Base-by-base conservation (phyloP, 2,797 vertebrate genomes). In the Heliangelus exortis region DNA sequence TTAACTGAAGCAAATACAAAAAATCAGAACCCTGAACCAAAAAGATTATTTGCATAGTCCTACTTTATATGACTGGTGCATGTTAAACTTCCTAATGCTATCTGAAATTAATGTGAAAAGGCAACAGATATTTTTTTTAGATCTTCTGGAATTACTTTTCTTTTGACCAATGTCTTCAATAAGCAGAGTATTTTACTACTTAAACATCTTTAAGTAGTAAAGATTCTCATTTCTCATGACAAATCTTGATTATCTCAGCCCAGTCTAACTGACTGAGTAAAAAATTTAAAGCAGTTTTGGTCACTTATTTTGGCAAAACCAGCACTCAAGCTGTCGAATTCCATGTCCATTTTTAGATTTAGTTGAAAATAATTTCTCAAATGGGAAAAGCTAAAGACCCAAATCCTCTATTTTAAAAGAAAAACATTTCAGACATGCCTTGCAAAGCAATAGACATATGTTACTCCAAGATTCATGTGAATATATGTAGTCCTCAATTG, bases 71-170 rank as follows among this genome's bases (percentile, higher is more conserved):
- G 25, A 66, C 6, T 36, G 6, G 4, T 54, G 5, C 5, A 15
- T 21, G 1, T 51, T 45, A 51, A 81, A 48, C 17, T 41, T 41
- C 45, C 16, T 65, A 43, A 22, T 8, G 54, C 55, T 23, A 18
- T 6, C 6, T 62, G 67, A 83, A 92, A 74, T 2, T 34, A 43
- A 31, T 20, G 3, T 9, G 34, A 62, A 77, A 71, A 33, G 2
- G 13, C 4, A 59, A 1, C 4, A 41, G 57, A 11, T 16, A 0
- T 17, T 47, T 77, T 73, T 36, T 28, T 55, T 25, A 36, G 12
- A n/a, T 1, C 2, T n/a, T 2, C 3, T 50, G 7, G 36, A 67
- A 74, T 9, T 48, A 73, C 2, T 2, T 3, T 26, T 61, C 0
- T 71, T 53, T 19, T 2, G 22, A 43, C 9, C 6, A 12, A 28